phyloP scores from a whole-genome alignment of 2,888 invertebrate genomes.

The Drosophila paranaensis region DNA sequence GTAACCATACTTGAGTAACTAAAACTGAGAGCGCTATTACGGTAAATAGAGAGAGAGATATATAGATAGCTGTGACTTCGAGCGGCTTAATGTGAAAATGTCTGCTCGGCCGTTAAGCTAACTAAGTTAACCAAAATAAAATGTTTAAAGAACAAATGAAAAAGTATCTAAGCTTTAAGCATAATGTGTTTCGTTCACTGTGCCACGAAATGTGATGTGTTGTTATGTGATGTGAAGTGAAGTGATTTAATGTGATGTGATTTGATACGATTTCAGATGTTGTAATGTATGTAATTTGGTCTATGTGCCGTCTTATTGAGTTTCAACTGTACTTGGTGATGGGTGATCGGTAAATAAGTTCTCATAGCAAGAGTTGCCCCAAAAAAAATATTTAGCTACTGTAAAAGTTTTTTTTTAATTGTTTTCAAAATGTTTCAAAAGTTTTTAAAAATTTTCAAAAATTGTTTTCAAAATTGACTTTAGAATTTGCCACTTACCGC shows the following conservation, averaged over 20 bases:
- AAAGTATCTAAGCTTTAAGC: constrained; percentile 63
- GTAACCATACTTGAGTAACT: constrained; percentile 65
- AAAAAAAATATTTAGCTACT: constrained; percentile 20
- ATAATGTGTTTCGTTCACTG: constrained; percentile 37
- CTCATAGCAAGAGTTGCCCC: constrained; percentile 72
- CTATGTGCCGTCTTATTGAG: constrained; percentile 30
- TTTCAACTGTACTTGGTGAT: constrained; percentile 38
- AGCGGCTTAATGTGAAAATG: constrained; percentile 47
- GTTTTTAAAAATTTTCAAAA: background rate
- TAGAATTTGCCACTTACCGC: constrained; percentile 72
- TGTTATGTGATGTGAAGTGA: constrained; percentile 42
- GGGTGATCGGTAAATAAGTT: constrained; percentile 60
- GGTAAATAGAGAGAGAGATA: constrained; percentile 39
- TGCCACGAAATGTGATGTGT: constrained; percentile 49
- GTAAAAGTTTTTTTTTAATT: constrained; percentile 7
- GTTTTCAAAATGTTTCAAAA: background rate
- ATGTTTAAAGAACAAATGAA: constrained; percentile 30
- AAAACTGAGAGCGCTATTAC: constrained; percentile 53
- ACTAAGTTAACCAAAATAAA: constrained; percentile 46
- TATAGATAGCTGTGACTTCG: constrained; percentile 47
- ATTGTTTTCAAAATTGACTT: constrained; percentile 12
- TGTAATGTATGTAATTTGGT: constrained; percentile 44
- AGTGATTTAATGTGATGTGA: constrained; percentile 5
- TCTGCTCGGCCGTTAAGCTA: constrained; percentile 61
- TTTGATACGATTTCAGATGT: constrained; percentile 6